Evolutionary conservation across 2,888 invertebrate genomes (phyloP).

Genomic region (Teleogryllus oceanicus): DNA sequence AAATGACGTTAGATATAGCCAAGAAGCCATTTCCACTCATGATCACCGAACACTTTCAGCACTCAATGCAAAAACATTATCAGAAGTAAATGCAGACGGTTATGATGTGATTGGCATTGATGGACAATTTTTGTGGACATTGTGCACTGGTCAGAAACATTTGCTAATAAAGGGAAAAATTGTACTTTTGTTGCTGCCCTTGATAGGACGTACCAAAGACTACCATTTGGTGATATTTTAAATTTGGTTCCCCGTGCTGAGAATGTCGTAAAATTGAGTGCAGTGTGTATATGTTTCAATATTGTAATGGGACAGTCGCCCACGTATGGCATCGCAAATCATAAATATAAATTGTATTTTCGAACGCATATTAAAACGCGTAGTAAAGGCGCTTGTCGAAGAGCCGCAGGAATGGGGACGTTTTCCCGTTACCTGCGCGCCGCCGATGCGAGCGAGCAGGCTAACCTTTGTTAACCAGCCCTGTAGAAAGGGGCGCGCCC

Average conservation of each 20-base stretch:
- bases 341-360: too few species aligned
- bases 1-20: constrained; percentile 51
- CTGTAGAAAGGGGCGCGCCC: too few species aligned
- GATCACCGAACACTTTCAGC: constrained; percentile 51
- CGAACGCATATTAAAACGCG: too few species aligned
- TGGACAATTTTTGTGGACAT: constrained; percentile 50
- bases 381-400: too few species aligned
- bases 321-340: too few species aligned
- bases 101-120: constrained; percentile 57
- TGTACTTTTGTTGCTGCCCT: constrained; percentile 58
- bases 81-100: constrained; percentile 36
- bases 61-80: constrained; percentile 45
- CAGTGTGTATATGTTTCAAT: constrained; percentile 55
- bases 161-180: constrained; percentile 56
- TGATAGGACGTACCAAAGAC: constrained; percentile 56
- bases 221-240: constrained; percentile 48
- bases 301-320: too few species aligned
- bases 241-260: constrained; percentile 54
- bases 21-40: constrained; percentile 50
- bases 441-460: too few species aligned
- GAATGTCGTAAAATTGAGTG: constrained; percentile 52
- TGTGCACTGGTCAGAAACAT: constrained; percentile 50
- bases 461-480: too few species aligned
- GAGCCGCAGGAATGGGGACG: too few species aligned
- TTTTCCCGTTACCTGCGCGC: too few species aligned